phyloP scores from a whole-genome alignment of 2,888 invertebrate genomes.

The Tetragonula carbonaria region DNA sequence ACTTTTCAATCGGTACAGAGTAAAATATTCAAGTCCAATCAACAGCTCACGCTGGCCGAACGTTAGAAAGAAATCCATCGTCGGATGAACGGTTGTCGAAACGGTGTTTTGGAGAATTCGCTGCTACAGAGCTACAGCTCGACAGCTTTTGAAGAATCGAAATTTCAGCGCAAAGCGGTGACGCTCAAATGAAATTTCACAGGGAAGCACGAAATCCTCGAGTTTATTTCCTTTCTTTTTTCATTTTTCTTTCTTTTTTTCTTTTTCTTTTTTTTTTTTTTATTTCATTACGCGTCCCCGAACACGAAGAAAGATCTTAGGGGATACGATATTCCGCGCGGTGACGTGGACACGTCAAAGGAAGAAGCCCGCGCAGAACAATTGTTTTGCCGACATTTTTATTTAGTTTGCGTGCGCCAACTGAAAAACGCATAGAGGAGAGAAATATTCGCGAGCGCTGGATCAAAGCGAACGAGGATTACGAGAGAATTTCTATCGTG shows the following conservation, averaged over 20 bases:
- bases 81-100: not conserved
- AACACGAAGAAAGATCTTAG: not conserved
- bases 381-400: slow-evolving; percentile 44
- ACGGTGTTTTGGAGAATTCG: not conserved
- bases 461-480: slow-evolving; percentile 55
- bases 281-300: not conserved
- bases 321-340: slow-evolving; percentile 24
- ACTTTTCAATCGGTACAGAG: not conserved
- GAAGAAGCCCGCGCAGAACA: slow-evolving; percentile 19
- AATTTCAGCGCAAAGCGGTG: not conserved
- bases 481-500: slow-evolving; percentile 55
- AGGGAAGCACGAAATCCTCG: not conserved
- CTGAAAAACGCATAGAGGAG: slow-evolving; percentile 46
- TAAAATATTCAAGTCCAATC: not conserved
- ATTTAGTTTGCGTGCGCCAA: slow-evolving; percentile 44
- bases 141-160: not conserved
- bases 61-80: not conserved
- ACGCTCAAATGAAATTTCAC: not conserved
- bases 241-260: too few relatives aligned
- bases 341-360: slow-evolving; percentile 32
- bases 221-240: too few relatives aligned
- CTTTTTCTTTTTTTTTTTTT: not conserved
- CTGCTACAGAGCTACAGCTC: not conserved
- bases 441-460: slow-evolving; percentile 34
- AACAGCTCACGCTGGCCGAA: not conserved